Evolutionary conservation across 1,140 invertebrate genomes (phyloP), one percentile per base, ranked within the genome.

Genomic region (Oryzaephilus surinamensis): DNA sequence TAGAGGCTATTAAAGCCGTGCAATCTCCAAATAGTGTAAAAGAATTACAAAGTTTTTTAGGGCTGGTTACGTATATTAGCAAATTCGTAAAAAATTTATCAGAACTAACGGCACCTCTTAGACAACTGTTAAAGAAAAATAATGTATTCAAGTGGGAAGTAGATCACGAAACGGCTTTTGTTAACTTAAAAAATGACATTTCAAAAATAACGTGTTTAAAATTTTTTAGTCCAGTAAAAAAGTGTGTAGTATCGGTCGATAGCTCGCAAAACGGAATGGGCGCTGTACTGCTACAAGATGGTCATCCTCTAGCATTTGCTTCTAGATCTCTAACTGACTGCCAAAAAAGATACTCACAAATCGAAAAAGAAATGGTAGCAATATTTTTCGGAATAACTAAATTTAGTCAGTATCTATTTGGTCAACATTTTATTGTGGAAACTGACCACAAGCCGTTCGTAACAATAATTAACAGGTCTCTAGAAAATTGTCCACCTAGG

Each of bases 191-290:
- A 48, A 31, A 28, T 13, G 13, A 34, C 38, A 14, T 24, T 37
- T 17, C 48, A 62, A 15, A 34, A 43, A 8, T 44, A 61, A 14
- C 53, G 8, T 19, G 55, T 11, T 45, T 63, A 29, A 33, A 51
- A 24, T 45, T 45, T 28, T 61, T 52, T 46, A 53, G 58, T 36
- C 8, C 37, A 3, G 32, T 41, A 15, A 36, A 48, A 23, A 20
- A 31, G 14, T 43, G 61, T n/a, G 40, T 37, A 1, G 43, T 64
- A 13, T 52, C 54, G 24, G 45, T 49, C 8, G 59, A 64, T 38
- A 52, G 52, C 8, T 55, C 48, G 5, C 41, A 55, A 42, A 41
- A 38, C 38, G 63, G 50, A 12, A 18, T 65, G 34, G 61, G 58
- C 11, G 42, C 48, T 6, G 40, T 41, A 30, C 27, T 62, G 13